A percentile compares a stretch with the other conserved stretches of the same genome.
phyloP scores from a whole-genome alignment of 2,113 vertebrate genomes.

The Alaudala cheleensis region DNA sequence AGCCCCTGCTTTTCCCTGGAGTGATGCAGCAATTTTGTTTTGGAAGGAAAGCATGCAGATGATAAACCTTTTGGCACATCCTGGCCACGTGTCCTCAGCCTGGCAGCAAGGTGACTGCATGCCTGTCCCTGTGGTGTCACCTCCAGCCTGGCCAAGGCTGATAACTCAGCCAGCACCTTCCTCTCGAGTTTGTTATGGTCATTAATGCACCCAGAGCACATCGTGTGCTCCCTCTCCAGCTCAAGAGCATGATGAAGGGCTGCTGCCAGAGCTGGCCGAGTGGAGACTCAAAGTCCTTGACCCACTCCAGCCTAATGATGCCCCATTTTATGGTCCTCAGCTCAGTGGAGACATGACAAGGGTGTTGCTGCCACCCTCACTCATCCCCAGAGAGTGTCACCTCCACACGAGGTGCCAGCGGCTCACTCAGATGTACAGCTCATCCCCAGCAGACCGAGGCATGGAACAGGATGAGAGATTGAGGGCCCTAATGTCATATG shows the following conservation, averaged over 20 bases:
- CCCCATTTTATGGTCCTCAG: not conserved
- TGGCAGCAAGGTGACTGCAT: not conserved
- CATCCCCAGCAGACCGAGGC: not conserved
- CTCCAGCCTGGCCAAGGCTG: not conserved
- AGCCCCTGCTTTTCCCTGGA: not conserved
- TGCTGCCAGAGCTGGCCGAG: rapidly evolving
- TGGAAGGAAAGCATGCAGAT: rapidly evolving
- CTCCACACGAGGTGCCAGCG: rapidly evolving
- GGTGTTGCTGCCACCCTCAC: not conserved
- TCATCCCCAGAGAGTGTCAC: not conserved
- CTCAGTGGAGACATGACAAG: rapidly evolving
- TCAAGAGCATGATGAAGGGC: not conserved
- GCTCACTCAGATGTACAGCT: rapidly evolving
- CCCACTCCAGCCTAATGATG: not conserved
- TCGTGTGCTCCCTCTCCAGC: not conserved
- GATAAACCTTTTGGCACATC: rapidly evolving
- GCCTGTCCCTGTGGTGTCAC: not conserved
- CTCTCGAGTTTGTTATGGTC: not conserved
- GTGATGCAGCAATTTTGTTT: rapidly evolving
- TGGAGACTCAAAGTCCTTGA: not conserved
- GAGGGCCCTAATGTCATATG: not conserved
- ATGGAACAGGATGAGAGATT: rapidly evolving
- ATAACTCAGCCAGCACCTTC: not conserved
- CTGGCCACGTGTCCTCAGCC: rapidly evolving
- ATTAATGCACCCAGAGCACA: not conserved